A percentile compares a stretch with the other conserved stretches of the same genome.
phyloP scores from a whole-genome alignment of 1,140 invertebrate species.

The Formica selysi region DNA sequence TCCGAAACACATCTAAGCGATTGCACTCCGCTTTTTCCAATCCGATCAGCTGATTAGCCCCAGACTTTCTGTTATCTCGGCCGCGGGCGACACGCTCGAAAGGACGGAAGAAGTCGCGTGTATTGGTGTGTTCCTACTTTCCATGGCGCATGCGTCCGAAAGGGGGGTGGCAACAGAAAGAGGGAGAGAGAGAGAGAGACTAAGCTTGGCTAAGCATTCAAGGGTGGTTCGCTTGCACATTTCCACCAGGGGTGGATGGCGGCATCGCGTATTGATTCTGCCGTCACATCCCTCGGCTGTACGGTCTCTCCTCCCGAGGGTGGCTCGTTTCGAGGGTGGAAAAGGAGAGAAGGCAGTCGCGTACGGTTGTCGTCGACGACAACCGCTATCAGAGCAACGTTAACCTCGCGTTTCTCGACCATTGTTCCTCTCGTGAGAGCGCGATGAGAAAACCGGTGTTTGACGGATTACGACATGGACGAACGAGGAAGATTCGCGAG shows the following conservation, averaged over 20 bases:
- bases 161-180: neutral
- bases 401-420: neutral
- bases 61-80: slow-evolving; percentile 36
- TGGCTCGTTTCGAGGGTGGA: slow-evolving; percentile 55
- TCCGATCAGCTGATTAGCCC: slow-evolving; percentile 66
- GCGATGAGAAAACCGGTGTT: slow-evolving; percentile 4
- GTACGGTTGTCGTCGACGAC: slow-evolving; percentile 83
- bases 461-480: neutral
- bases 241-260: slow-evolving; percentile 77
- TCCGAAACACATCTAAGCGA: neutral
- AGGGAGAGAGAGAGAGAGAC: slow-evolving; percentile 19
- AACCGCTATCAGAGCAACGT: slow-evolving; percentile 70
- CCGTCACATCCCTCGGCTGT: slow-evolving; percentile 77
- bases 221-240: slow-evolving; percentile 78
- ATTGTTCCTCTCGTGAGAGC: neutral
- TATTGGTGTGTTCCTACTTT: slow-evolving; percentile 33
- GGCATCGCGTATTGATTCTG: slow-evolving; percentile 83
- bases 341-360: slow-evolving; percentile 57
- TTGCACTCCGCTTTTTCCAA: neutral
- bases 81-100: slow-evolving; percentile 10
- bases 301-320: slow-evolving; percentile 51
- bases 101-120: neutral
- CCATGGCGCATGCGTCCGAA: slow-evolving; percentile 38
- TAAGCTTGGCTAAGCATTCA: slow-evolving; percentile 45
- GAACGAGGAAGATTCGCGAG: neutral